Conservation (phyloP, 2,797 vertebrate genomes). For the Myotis findleyi region DNA sequence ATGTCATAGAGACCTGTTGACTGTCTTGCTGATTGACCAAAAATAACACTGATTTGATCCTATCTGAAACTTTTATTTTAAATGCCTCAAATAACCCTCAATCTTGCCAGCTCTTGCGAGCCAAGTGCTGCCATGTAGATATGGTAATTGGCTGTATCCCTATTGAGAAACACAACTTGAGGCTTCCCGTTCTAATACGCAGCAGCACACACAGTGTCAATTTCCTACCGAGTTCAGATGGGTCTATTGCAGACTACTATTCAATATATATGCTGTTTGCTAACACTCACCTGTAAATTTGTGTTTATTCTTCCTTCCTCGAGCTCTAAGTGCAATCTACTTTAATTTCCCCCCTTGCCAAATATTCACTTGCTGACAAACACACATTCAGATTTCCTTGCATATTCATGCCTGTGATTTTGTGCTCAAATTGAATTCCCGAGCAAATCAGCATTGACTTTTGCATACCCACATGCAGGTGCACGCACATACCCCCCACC, state of each 20-base stretch:
- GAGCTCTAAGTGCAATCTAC: slow-evolving; percentile 75
- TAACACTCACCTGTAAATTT: slow-evolving; percentile 80
- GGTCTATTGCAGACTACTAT: slow-evolving; percentile 71
- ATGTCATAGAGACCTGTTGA: slow-evolving; percentile 14
- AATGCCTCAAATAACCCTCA: slow-evolving; percentile 82
- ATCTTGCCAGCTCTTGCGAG: slow-evolving; percentile 79
- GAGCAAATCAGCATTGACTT: slow-evolving; percentile 62
- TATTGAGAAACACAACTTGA: slow-evolving; percentile 75
- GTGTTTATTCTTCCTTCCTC: slow-evolving; percentile 72
- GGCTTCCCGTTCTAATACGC: slow-evolving; percentile 68
- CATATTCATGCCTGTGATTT: slow-evolving; percentile 77
- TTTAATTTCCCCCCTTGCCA: slow-evolving; percentile 76
- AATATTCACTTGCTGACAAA: slow-evolving; percentile 76
- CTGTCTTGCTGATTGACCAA: slow-evolving; percentile 77
- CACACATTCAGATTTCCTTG: slow-evolving; percentile 72
- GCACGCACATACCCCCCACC: too few species aligned
- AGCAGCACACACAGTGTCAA: slow-evolving; percentile 73
- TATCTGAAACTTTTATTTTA: slow-evolving; percentile 83
- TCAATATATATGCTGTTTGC: slow-evolving; percentile 71
- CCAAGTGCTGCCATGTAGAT: slow-evolving; percentile 74
- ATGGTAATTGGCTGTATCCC: slow-evolving; percentile 75
- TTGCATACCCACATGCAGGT: neutral
- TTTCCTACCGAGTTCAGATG: slow-evolving; percentile 67
- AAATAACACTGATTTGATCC: slow-evolving; percentile 77
- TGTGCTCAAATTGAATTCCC: slow-evolving; percentile 61